These are phyloP conservation scores for Discoglossus pictus DNA, from an alignment of 2,797 vertebrate genomes.

Conservation along the genomic window DNA sequence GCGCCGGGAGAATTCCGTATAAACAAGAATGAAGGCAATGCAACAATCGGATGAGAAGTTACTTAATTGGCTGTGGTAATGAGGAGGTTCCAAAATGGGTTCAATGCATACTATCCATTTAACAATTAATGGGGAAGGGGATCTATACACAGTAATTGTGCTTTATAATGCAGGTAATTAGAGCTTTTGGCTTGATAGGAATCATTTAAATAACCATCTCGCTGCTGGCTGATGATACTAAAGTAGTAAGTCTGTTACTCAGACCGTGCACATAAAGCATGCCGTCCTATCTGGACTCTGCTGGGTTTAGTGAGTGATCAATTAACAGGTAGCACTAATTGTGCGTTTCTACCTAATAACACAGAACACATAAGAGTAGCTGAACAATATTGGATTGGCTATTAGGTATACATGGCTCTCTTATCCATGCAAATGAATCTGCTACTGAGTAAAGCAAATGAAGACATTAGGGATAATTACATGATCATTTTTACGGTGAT, in stretches of 20 bases:
- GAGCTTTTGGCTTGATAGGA: conserved; percentile 43
- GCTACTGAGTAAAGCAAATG: conserved; percentile 19
- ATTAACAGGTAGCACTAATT: conserved; percentile 40
- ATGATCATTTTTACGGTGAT: background rate
- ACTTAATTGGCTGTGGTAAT: conserved; percentile 47
- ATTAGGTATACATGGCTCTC: conserved; percentile 32
- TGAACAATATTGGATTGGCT: conserved; percentile 34
- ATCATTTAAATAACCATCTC: conserved; percentile 44
- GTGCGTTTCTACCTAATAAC: conserved; percentile 5
- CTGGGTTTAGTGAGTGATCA: conserved; percentile 37
- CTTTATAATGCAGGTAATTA: conserved; percentile 46
- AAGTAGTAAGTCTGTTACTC: conserved; percentile 29
- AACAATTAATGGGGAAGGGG: conserved; percentile 37
- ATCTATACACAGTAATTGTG: conserved; percentile 41
- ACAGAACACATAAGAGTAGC: conserved; percentile 12
- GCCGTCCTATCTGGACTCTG: conserved; percentile 20
- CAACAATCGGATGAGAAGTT: conserved; percentile 30
- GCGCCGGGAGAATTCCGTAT: no score
- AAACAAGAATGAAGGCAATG: conserved; percentile 4
- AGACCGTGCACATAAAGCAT: conserved; percentile 34
- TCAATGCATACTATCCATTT: conserved; percentile 42
- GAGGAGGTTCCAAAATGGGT: conserved; percentile 15
- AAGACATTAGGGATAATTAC: conserved; percentile 33
- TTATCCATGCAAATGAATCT: conserved; percentile 23
- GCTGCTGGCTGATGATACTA: conserved; percentile 27